These are phyloP conservation scores for Barnardius zonarius DNA, from an alignment of 2,113 vertebrate genomes.

Conservation along the genomic window DNA sequence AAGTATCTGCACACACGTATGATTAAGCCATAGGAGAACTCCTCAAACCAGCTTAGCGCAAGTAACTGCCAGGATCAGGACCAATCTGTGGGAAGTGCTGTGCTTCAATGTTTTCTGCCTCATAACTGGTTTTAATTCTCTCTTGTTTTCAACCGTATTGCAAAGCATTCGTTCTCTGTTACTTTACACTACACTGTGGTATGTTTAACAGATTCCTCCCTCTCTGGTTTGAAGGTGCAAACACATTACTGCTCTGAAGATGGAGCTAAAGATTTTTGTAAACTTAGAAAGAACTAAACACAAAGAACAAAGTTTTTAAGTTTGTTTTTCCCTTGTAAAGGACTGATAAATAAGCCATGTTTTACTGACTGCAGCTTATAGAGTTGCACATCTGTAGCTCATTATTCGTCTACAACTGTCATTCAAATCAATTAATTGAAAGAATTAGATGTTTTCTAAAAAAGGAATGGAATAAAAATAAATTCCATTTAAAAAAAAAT, in stretches of 20 bases:
- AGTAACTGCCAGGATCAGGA: neutral
- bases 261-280: conserved; percentile 74
- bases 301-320: neutral
- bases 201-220: neutral
- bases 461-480: conserved; percentile 22
- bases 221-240: conserved; percentile 31
- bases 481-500: neutral
- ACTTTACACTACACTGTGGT: neutral
- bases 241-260: conserved; percentile 64
- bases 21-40: neutral
- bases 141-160: neutral
- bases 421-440: conserved; percentile 61
- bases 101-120: neutral
- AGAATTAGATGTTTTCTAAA: conserved; percentile 45
- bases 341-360: conserved; percentile 36
- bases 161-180: neutral
- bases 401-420: conserved; percentile 46
- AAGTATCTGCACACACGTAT: neutral
- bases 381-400: conserved; percentile 60
- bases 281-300: conserved; percentile 2
- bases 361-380: conserved; percentile 25
- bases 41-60: neutral
- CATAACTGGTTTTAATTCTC: neutral
- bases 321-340: neutral
- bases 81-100: neutral